phyloP scores from a whole-genome alignment of 2,888 invertebrate genomes.

The Eustalomyia histrio region DNA sequence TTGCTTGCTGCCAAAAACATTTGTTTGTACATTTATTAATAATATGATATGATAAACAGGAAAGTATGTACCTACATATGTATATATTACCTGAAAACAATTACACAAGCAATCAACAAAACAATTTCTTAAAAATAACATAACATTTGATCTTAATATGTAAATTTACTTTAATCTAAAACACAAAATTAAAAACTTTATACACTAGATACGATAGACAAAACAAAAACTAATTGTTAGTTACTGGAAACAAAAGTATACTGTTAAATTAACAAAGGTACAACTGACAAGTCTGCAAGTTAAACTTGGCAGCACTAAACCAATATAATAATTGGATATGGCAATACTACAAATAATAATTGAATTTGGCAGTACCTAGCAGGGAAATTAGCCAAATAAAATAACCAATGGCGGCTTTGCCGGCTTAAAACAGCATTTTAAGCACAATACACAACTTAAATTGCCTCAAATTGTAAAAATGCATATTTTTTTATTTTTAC shows the following conservation, averaged over 20 bases:
- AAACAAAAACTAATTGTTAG: background rate
- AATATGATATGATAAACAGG: too few species aligned
- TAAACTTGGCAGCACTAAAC: slow-evolving; percentile 17
- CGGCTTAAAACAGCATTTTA: too few species aligned
- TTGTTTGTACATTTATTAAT: slow-evolving; percentile 17
- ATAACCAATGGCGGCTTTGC: too few species aligned
- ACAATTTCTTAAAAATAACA: background rate
- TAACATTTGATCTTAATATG: background rate
- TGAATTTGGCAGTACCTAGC: too few species aligned
- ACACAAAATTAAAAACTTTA: background rate
- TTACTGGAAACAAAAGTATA: slow-evolving; percentile 6
- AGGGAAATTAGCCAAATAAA: too few species aligned
- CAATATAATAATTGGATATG: background rate
- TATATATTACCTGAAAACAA: background rate
- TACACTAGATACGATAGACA: too few species aligned
- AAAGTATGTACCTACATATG: too few species aligned
- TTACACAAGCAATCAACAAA: slow-evolving; percentile 11
- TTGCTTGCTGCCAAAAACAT: slow-evolving; percentile 50
- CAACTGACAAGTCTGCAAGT: background rate
- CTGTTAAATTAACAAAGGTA: slow-evolving; percentile 18
- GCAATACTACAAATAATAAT: background rate
- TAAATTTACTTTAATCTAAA: background rate
- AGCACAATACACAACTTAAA: too few species aligned
- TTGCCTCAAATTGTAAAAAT: too few species aligned
- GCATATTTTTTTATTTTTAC: too few species aligned